Evolutionary conservation across 2,797 vertebrate species (phyloP).

Genomic region (Danio jaintianensis): DNA sequence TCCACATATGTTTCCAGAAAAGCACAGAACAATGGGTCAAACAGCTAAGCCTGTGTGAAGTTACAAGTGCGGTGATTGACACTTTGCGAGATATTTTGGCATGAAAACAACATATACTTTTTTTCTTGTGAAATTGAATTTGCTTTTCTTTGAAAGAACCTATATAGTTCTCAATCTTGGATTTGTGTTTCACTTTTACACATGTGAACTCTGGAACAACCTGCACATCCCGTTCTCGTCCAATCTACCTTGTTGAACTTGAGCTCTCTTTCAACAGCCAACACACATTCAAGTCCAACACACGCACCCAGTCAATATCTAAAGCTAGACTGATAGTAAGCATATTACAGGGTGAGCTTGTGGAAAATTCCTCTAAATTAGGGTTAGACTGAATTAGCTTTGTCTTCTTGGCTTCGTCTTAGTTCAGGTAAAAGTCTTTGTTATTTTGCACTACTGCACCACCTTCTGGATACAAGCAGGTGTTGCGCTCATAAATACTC

Average conservation of each 20-base stretch:
- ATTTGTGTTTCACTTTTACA: slow-evolving; percentile 41
- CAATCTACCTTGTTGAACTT: slow-evolving; percentile 64
- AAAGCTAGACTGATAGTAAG: slow-evolving; percentile 55
- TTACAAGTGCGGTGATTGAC: slow-evolving; percentile 38
- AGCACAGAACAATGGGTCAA: slow-evolving; percentile 17
- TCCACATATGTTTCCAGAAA: slow-evolving; percentile 11
- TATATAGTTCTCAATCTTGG: slow-evolving; percentile 33
- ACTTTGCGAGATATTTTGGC: slow-evolving; percentile 43
- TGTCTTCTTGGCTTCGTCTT: slow-evolving; percentile 7
- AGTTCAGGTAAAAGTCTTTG: slow-evolving; percentile 32
- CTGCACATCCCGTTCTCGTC: slow-evolving; percentile 49
- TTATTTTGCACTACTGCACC: slow-evolving; percentile 55
- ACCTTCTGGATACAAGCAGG: slow-evolving; percentile 64
- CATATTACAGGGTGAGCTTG: slow-evolving; percentile 36
- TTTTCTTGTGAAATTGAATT: slow-evolving; percentile 40
- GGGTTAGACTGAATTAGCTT: slow-evolving; percentile 9
- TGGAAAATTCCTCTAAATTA: slow-evolving; percentile 24
- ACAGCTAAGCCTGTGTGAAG: slow-evolving; percentile 10
- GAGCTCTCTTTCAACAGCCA: slow-evolving; percentile 52
- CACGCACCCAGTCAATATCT: slow-evolving; percentile 53
- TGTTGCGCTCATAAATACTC: neutral
- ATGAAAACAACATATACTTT: slow-evolving; percentile 32
- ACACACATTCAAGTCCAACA: slow-evolving; percentile 56
- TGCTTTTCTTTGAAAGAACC: slow-evolving; percentile 20
- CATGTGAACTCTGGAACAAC: slow-evolving; percentile 57